phyloP scores from a whole-genome alignment of 2,797 vertebrate species.

The Cephalopachus bancanus region DNA sequence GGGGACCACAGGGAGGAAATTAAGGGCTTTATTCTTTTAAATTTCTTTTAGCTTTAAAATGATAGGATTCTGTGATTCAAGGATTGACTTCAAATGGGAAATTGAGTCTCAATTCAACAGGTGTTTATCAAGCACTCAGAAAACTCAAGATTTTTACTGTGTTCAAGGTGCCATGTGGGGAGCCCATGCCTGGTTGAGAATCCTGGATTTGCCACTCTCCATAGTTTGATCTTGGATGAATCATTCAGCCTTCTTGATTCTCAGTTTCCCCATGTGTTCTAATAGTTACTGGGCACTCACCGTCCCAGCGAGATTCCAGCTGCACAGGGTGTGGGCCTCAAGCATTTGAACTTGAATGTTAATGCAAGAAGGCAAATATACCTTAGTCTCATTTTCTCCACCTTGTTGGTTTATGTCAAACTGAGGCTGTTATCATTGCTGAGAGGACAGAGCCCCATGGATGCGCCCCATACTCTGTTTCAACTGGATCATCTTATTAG shows the following conservation, averaged over 20 bases:
- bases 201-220: not conserved
- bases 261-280: not conserved
- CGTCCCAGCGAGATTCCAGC: not conserved
- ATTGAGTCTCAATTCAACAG: not conserved
- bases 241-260: not conserved
- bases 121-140: not conserved
- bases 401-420: too few relatives aligned
- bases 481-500: too few relatives aligned
- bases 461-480: too few relatives aligned
- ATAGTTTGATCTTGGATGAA: not conserved
- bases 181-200: not conserved
- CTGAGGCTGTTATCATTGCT: too few relatives aligned
- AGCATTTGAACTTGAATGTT: too few relatives aligned
- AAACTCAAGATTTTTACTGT: not conserved
- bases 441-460: too few relatives aligned
- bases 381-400: too few relatives aligned
- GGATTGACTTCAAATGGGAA: not conserved
- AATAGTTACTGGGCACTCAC: not conserved
- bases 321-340: too few relatives aligned
- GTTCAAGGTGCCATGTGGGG: not conserved
- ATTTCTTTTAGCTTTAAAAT: conserved; percentile 28
- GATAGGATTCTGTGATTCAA: not conserved
- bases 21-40: not conserved
- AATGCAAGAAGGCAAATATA: too few relatives aligned
- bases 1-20: too few relatives aligned